Conservation (phyloP, 2,113 vertebrate species). For the Oreochromis niloticus region DNA sequence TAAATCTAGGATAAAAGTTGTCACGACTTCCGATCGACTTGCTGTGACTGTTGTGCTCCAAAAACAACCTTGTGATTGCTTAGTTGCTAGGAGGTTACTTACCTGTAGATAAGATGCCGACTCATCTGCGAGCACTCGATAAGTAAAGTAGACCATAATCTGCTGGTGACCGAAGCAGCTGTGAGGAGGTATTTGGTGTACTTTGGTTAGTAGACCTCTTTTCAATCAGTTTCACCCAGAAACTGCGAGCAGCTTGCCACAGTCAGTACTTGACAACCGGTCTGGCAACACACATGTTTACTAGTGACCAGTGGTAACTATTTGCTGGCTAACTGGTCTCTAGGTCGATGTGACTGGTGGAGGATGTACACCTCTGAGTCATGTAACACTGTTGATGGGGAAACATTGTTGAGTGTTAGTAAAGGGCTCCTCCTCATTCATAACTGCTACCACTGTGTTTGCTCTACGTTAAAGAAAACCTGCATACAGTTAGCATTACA, state of each 20-base stretch:
- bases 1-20: neutral
- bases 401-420: neutral
- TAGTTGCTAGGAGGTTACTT: neutral
- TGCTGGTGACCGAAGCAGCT: neutral
- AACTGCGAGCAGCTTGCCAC: neutral
- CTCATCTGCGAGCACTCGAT: neutral
- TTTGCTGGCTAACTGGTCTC: neutral
- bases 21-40: neutral
- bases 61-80: neutral
- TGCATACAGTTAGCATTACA: neutral
- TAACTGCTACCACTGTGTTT: no score
- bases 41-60: neutral
- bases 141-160: neutral
- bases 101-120: fast-evolving
- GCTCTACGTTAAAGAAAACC: no score
- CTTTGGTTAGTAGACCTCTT: neutral
- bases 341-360: neutral
- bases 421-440: neutral
- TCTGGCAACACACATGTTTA: neutral
- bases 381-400: neutral
- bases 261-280: neutral
- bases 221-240: neutral
- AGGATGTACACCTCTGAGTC: neutral
- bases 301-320: neutral
- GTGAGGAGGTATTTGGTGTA: neutral